A percentile compares a stretch with the other conserved stretches of the same genome.
phyloP scores from a whole-genome alignment of 2,797 vertebrate species.

The Hipposideros larvatus region DNA sequence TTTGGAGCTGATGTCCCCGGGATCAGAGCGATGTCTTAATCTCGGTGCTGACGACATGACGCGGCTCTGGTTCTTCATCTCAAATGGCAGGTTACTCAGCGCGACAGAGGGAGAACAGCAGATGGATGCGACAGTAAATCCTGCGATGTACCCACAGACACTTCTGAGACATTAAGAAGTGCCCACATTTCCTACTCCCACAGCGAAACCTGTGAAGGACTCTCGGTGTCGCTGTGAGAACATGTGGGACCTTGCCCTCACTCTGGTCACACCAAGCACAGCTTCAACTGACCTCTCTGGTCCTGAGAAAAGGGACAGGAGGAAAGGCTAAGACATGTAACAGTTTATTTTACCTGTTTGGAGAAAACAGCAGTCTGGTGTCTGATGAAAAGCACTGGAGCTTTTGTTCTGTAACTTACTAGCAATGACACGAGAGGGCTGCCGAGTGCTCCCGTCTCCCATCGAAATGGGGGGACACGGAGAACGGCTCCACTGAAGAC shows the following conservation, averaged over 20 bases:
- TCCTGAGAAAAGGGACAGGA: background rate
- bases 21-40: background rate
- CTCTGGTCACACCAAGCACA: background rate
- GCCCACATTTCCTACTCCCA: constrained; percentile 57
- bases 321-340: background rate
- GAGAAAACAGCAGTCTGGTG: background rate
- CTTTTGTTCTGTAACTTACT: background rate
- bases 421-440: background rate
- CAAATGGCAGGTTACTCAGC: constrained; percentile 55
- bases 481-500: background rate
- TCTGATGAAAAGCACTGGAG: background rate
- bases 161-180: constrained; percentile 23
- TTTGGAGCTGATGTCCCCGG: rapidly evolving
- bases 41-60: background rate
- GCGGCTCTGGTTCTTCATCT: background rate
- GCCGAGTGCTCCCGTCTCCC: background rate
- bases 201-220: background rate
- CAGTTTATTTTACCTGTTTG: background rate
- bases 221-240: background rate
- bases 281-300: background rate
- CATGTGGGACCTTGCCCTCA: background rate
- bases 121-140: constrained; percentile 54
- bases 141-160: constrained; percentile 59
- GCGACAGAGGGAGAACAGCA: constrained; percentile 24
- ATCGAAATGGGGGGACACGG: background rate